Base-by-base conservation (phyloP, 2,888 invertebrate genomes). In the Halictus quadricinctus region DNA sequence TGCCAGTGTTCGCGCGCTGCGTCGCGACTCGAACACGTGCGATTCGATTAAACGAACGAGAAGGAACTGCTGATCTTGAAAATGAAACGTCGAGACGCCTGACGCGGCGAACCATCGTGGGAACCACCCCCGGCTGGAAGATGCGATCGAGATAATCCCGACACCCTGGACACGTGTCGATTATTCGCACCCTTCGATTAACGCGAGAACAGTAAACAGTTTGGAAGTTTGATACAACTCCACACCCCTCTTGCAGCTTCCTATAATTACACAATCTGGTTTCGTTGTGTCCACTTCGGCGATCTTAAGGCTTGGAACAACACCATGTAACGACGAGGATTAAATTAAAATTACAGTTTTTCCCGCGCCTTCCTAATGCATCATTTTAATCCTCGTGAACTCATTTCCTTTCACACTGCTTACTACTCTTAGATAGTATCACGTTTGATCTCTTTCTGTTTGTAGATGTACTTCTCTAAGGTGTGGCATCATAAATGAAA, bases 161-260 rank as follows among this genome's bases (percentile, higher is more conserved):
- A 69, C 80, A 64, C 72, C 76, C 76, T 2, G 76, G 70, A 64
- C 87, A 84, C 87, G 87, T 87, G 87, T 69, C 84, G 80, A 87
- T 87, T 84, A 83, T 82, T 87, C 87, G 36, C 81, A 43, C 79
- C 80, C 84, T 76, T 75, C 84, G 77, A 76, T 72, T 46, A 46
- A 64, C 54, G 36, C 72, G 74, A 43, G 74, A 64, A 29, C 75
- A 54, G 58, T 48, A 50, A 83, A 75, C 43, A 76, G 84, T 84
- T 76, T 54, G 18, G 29, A 78, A 72, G 60, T 78, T 54, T 76
- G 43, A 81, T 79, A 81, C 84, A 29, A 81, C 79, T 69, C 41
- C 15, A 69, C 79, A 36, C 72, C 84, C 81, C 29, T 41, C 64
- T n/a, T 36, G 36, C 43, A 41, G 29, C 36, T 12, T 41, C n/a